These are phyloP conservation scores for Orussus abietinus DNA, from an alignment of 1,140 invertebrate species.

Conservation along the genomic window DNA sequence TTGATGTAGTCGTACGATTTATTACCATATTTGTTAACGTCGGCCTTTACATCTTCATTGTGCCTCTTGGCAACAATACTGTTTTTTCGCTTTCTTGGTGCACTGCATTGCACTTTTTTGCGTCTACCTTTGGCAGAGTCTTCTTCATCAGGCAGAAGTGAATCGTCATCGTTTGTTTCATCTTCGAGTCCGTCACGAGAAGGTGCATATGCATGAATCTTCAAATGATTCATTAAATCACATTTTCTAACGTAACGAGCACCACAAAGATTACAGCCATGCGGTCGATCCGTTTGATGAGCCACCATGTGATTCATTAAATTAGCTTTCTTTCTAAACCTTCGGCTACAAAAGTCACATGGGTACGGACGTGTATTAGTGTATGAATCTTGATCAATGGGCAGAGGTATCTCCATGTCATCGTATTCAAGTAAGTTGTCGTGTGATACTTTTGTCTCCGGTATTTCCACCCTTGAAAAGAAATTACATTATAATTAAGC, in stretches of 20 bases:
- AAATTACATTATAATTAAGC: constrained; percentile 6
- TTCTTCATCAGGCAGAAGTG: constrained; percentile 39
- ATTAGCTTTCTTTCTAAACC: constrained; percentile 77
- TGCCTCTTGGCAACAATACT: constrained; percentile 30
- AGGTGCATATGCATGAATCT: constrained; percentile 73
- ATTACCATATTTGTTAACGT: constrained; percentile 36
- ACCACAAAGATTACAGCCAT: constrained; percentile 74
- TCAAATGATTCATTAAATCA: constrained; percentile 77
- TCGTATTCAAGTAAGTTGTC: constrained; percentile 60
- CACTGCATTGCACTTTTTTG: constrained; percentile 43
- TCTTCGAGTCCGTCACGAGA: constrained; percentile 49
- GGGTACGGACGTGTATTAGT: constrained; percentile 76
- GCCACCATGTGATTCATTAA: constrained; percentile 81
- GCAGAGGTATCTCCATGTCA: constrained; percentile 71
- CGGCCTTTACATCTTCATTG: constrained; percentile 28
- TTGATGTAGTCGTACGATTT: constrained; percentile 50
- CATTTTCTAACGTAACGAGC: constrained; percentile 71
- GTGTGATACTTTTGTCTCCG: constrained; percentile 51
- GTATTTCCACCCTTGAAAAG: constrained; percentile 59
- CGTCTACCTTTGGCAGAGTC: constrained; percentile 44
- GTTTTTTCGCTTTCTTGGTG: constrained; percentile 44
- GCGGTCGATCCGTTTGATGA: constrained; percentile 74
- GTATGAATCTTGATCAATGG: constrained; percentile 78
- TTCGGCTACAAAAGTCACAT: constrained; percentile 77
- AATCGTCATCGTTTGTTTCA: constrained; percentile 53